Base-by-base conservation (phyloP, 2,113 vertebrate genomes). In the Sylvilagus bachmani region DNA sequence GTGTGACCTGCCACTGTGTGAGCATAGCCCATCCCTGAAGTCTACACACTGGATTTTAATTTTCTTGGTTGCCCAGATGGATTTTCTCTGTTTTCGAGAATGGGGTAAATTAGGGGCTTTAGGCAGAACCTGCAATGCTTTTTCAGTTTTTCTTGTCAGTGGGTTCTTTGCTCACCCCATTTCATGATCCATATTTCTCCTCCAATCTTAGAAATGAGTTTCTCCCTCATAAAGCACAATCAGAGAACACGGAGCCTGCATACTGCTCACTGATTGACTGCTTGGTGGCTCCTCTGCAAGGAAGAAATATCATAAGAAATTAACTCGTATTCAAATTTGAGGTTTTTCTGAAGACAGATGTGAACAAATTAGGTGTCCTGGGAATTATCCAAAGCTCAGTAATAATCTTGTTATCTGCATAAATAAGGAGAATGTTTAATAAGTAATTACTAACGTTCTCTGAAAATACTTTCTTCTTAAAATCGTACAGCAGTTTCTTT, bases 371-470 rank as follows among this genome's bases (percentile, higher is more conserved):
- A 95, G 93, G 73, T 27, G 51, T 96, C 75, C 90, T 74, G 49
- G 95, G 94, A 98, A 94, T 53, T 95, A 94, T 61, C 58, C 95
- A 90, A 70, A 94, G 95, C 83, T 96, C 96, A 96, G 91, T 96
- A 95, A 96, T 55, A 64, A 88, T 70, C 84, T 49, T 93, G 97
- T 96, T 84, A 85, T 93, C 64, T 85, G 16, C 51, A 58, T 91
- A 58, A 97, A 83, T 77, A 83, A 88, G 66, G 75, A 89, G 62
- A 82, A 70, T 73, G n/a, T 88, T 81, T 94, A 90, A 58, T 92
- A 91, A 78, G 53, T 90, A 85, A 44, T 70, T 91, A 38, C 77
- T 95, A 61, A n/a, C 81, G 58, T 93, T 92, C 3, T 78, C 33
- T 75, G 51, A 58, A 31, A 64, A 62, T 5, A 69, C 22, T 8